A percentile compares a stretch with the other conserved stretches of the same genome.
phyloP scores from a whole-genome alignment of 2,113 vertebrate genomes.

The Nansenia antarctica region DNA sequence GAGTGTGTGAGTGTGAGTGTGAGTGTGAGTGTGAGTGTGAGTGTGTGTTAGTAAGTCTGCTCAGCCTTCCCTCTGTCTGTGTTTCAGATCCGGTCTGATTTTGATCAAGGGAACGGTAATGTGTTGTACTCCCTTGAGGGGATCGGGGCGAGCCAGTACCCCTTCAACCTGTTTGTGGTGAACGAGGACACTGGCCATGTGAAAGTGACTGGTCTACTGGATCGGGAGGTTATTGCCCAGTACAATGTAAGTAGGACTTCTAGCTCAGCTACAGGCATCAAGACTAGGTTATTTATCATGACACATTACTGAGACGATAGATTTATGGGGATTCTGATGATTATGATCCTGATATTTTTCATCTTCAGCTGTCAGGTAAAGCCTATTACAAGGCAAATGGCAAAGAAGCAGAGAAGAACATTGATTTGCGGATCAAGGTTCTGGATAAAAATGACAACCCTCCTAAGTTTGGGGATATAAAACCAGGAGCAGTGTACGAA shows the following conservation, averaged over 20 bases:
- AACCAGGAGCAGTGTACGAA: constrained; percentile 39
- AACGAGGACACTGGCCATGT: constrained; percentile 79
- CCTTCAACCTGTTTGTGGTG: constrained; percentile 83
- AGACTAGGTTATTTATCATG: too few relatives aligned
- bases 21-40: not conserved
- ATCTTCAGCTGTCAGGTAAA: constrained; percentile 59
- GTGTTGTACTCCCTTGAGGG: constrained; percentile 81
- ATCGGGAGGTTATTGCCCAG: constrained; percentile 73
- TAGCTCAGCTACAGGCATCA: too few relatives aligned
- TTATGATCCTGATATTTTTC: not conserved
- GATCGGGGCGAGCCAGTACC: constrained; percentile 75
- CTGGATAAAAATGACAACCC: constrained; percentile 68
- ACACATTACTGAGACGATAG: too few relatives aligned
- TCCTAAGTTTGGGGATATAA: constrained; percentile 47
- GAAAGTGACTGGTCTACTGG: constrained; percentile 80
- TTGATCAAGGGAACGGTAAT: constrained; percentile 18
- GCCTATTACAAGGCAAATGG: constrained; percentile 32
- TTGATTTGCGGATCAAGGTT: constrained; percentile 63
- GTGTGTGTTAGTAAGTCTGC: not conserved
- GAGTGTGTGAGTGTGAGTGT: not conserved
- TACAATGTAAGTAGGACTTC: constrained; percentile 72
- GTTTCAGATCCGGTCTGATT: constrained; percentile 88
- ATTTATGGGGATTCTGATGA: not conserved
- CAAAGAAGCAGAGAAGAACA: constrained; percentile 34
- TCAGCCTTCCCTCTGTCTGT: not conserved